These are phyloP conservation scores for Pomatostomus ruficeps DNA, from an alignment of 2,113 vertebrate genomes.

Conservation along the genomic window DNA sequence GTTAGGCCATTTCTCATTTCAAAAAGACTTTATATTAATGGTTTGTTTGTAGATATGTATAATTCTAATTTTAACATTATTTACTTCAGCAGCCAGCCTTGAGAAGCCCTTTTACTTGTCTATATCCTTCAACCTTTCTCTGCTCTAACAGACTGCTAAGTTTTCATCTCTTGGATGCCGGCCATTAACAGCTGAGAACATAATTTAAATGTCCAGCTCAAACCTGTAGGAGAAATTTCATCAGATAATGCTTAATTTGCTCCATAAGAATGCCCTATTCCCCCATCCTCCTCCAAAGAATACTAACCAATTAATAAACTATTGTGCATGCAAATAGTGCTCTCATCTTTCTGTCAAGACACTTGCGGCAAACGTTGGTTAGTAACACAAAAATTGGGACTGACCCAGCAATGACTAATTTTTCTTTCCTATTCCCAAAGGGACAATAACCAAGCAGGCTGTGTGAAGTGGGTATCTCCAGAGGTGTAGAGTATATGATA, in stretches of 20 bases:
- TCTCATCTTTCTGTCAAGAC: neutral
- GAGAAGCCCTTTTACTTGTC: neutral
- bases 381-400: neutral
- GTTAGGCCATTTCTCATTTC: constrained; percentile 41
- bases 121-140: neutral
- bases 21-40: neutral
- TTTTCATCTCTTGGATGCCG: neutral
- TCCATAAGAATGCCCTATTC: neutral
- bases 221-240: neutral
- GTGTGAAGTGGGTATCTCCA: neutral
- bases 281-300: neutral
- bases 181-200: neutral
- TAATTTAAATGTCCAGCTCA: neutral
- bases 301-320: neutral
- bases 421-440: neutral
- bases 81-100: neutral
- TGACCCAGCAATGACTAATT: neutral
- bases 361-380: neutral
- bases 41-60: neutral
- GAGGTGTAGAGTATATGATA: neutral
- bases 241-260: neutral
- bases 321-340: neutral
- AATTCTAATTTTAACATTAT: neutral
- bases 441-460: neutral
- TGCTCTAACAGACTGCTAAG: neutral